Evolutionary conservation across 1,140 invertebrate genomes (phyloP).

Genomic region (Tigriopus japonicus): DNA sequence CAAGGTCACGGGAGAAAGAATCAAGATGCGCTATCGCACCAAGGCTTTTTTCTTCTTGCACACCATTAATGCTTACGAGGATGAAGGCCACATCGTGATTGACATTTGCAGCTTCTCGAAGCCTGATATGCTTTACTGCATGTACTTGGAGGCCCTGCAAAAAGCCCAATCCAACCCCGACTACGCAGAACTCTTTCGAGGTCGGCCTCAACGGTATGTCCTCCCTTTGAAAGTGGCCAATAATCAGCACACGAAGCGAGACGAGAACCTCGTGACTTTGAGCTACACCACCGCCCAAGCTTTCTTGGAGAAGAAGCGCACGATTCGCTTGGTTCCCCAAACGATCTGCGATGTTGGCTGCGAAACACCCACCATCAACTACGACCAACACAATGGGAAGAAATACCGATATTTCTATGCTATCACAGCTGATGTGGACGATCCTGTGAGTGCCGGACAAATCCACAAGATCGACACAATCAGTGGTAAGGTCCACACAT

Average conservation of each 20-base stretch:
- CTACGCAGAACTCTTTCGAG: conserved; percentile 55
- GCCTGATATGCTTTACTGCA: conserved; percentile 58
- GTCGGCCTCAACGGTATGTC: conserved; percentile 48
- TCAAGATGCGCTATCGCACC: conserved; percentile 30
- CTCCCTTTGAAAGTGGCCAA: conserved; percentile 32
- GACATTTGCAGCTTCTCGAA: conserved; percentile 67
- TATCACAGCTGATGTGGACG: conserved; percentile 64
- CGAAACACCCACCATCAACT: conserved; percentile 63
- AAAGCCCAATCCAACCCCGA: conserved; percentile 54
- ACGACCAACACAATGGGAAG: conserved; percentile 40
- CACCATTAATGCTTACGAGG: conserved; percentile 71
- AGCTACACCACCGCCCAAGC: conserved; percentile 25
- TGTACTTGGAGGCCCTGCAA: conserved; percentile 55
- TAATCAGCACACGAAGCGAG: not conserved
- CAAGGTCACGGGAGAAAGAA: conserved; percentile 41
- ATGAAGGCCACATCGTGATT: conserved; percentile 44
- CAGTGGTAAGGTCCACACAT: conserved; percentile 33
- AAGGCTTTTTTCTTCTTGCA: conserved; percentile 68
- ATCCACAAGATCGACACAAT: conserved; percentile 54
- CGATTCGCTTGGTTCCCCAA: conserved; percentile 39
- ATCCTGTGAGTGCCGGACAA: conserved; percentile 48
- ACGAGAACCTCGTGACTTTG: conserved; percentile 17
- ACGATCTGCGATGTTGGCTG: conserved; percentile 51
- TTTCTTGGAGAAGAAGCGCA: conserved; percentile 31
- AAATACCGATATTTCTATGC: conserved; percentile 68